These are phyloP conservation scores for Scaptomyza graminum DNA, from an alignment of 1,140 invertebrate species.

Conservation along the genomic window DNA sequence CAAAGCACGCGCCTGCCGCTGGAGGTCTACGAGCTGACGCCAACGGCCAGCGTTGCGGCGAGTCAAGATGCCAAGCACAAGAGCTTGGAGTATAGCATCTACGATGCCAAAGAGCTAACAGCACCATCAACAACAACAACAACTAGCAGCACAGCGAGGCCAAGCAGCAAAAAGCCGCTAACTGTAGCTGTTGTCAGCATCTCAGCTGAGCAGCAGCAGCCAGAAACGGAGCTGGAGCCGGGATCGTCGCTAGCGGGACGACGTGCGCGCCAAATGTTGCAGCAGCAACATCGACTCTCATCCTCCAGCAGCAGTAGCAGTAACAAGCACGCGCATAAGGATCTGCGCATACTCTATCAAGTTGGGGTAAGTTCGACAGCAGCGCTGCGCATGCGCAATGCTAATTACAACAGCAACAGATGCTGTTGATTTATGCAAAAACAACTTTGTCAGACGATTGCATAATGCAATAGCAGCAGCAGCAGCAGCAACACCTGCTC, in stretches of 20 bases:
- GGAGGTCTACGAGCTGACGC: slow-evolving; percentile 79
- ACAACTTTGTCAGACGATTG: slow-evolving; percentile 61
- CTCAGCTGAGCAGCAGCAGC: slow-evolving; percentile 34
- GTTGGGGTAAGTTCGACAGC: slow-evolving; percentile 72
- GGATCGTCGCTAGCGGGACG: slow-evolving; percentile 33
- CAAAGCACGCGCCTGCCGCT: slow-evolving; percentile 75
- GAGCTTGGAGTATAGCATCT: slow-evolving; percentile 73
- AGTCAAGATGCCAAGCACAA: slow-evolving; percentile 60
- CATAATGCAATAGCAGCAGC: slow-evolving; percentile 64
- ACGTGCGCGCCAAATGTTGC: slow-evolving; percentile 71
- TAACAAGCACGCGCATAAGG: slow-evolving; percentile 60
- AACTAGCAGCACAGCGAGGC: slow-evolving; percentile 31
- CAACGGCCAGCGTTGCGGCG: slow-evolving; percentile 45
- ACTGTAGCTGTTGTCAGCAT: slow-evolving; percentile 67
- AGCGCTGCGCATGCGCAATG: slow-evolving; percentile 8
- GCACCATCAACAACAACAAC: slow-evolving; percentile 26
- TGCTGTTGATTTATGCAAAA: slow-evolving; percentile 66
- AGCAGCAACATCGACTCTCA: slow-evolving; percentile 49
- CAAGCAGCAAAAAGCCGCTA: slow-evolving; percentile 39
- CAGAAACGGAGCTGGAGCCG: slow-evolving; percentile 26
- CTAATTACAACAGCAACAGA: slow-evolving; percentile 48
- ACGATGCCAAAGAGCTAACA: slow-evolving; percentile 71
- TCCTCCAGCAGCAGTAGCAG: slow-evolving; percentile 45
- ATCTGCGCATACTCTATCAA: slow-evolving; percentile 80
- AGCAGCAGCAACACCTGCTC: slow-evolving; percentile 67